phyloP scores from a whole-genome alignment of 2,797 vertebrate species.

The Siniperca scherzeri region DNA sequence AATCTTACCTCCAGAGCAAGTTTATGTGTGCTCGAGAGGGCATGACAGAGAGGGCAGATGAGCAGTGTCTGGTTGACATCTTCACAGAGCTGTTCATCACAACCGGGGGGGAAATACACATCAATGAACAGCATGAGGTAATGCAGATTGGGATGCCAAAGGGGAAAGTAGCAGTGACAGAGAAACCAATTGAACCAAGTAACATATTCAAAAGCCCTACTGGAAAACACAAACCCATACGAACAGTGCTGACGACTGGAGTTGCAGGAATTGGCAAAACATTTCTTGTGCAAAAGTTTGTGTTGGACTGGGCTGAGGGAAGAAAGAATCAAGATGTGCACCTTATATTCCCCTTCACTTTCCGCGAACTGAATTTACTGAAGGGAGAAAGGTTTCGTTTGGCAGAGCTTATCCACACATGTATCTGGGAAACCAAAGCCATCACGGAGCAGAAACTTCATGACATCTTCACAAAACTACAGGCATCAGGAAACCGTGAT shows the following conservation, averaged over 20 bases:
- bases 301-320: slow-evolving; percentile 48
- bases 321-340: slow-evolving; percentile 15
- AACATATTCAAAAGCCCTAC: slow-evolving; percentile 9
- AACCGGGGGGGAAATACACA: neutral
- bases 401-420: slow-evolving; percentile 4
- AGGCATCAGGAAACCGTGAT: slow-evolving; percentile 21
- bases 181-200: neutral
- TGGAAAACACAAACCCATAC: neutral
- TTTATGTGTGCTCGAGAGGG: slow-evolving; percentile 13
- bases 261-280: slow-evolving; percentile 55
- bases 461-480: slow-evolving; percentile 4
- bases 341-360: slow-evolving; percentile 44
- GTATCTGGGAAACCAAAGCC: slow-evolving; percentile 3
- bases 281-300: slow-evolving; percentile 40
- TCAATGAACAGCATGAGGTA: slow-evolving; percentile 34
- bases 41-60: neutral
- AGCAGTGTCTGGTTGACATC: slow-evolving; percentile 20
- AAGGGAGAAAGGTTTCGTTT: slow-evolving; percentile 13
- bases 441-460: neutral
- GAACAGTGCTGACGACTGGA: slow-evolving; percentile 32
- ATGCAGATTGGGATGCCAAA: neutral
- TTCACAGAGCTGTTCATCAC: slow-evolving; percentile 31
- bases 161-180: neutral
- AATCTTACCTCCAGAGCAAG: slow-evolving; percentile 13
- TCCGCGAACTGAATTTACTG: slow-evolving; percentile 37